phyloP scores from a whole-genome alignment of 2,113 vertebrate genomes.

The Ranitomeya imitator region DNA sequence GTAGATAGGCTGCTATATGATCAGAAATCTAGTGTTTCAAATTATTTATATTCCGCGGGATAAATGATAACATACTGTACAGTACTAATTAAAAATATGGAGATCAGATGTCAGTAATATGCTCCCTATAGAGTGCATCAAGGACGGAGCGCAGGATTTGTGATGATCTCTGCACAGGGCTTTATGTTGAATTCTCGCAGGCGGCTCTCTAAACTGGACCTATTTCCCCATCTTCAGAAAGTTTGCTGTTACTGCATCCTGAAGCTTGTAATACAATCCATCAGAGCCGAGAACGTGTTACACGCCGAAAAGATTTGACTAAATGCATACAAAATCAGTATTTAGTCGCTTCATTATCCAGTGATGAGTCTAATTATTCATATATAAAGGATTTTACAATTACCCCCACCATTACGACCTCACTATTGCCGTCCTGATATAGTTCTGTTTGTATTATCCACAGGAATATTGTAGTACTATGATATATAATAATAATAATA shows the following conservation, averaged over 20 bases:
- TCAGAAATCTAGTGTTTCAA: background rate
- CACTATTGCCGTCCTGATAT: too few species aligned
- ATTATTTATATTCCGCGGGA: background rate
- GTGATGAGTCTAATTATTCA: background rate
- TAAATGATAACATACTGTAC: background rate
- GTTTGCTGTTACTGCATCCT: slow-evolving; percentile 55
- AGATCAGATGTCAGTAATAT: background rate
- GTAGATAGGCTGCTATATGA: background rate
- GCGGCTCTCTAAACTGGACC: slow-evolving; percentile 37
- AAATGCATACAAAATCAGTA: background rate
- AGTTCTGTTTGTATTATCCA: background rate
- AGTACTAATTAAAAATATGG: background rate
- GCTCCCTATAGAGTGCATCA: background rate
- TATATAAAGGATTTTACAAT: background rate
- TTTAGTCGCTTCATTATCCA: background rate
- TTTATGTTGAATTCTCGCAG: background rate
- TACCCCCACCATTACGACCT: too few species aligned
- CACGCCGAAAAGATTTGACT: too few species aligned
- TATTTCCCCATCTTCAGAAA: slow-evolving; percentile 56
- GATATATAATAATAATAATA: too few species aligned
- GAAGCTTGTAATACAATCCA: background rate
- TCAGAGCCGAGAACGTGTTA: too few species aligned
- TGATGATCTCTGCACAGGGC: background rate
- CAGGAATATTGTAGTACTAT: background rate
- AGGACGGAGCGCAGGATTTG: background rate